phyloP scores from a whole-genome alignment of 2,797 vertebrate genomes.

The Pempheris klunzingeri region DNA sequence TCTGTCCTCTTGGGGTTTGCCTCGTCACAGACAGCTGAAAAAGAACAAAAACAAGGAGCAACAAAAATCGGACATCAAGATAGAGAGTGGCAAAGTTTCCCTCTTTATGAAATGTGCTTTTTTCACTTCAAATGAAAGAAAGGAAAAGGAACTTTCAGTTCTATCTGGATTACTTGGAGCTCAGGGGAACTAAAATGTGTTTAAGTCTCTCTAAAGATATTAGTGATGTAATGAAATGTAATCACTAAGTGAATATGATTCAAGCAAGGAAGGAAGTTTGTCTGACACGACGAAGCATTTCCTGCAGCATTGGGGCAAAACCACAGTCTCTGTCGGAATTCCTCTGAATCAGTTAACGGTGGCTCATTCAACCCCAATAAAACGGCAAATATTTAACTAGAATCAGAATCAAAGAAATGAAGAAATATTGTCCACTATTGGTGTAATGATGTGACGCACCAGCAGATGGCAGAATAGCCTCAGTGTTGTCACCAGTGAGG shows the following conservation, averaged over 20 bases:
- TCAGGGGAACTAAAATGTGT: neutral
- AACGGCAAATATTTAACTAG: neutral
- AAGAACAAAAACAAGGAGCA: too few relatives aligned
- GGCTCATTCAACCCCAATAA: neutral
- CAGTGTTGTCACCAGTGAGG: too few relatives aligned
- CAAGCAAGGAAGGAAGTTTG: conserved; percentile 10
- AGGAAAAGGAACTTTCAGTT: neutral
- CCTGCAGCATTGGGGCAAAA: conserved; percentile 3
- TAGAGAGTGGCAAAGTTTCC: too few relatives aligned
- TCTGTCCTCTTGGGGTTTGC: too few relatives aligned
- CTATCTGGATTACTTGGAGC: neutral
- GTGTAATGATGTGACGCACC: conserved; percentile 38
- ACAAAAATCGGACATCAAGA: too few relatives aligned
- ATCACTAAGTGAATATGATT: conserved; percentile 1
- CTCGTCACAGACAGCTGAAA: too few relatives aligned
- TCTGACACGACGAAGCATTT: conserved; percentile 24
- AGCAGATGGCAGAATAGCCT: conserved; percentile 51
- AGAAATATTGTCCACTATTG: neutral
- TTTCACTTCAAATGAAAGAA: neutral
- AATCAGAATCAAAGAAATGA: too few relatives aligned
- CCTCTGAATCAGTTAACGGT: neutral
- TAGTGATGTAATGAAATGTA: neutral
- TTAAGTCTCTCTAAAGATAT: neutral
- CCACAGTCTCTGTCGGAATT: neutral
- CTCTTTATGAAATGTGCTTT: neutral